phyloP scores from a whole-genome alignment of 92 coral and sea anemone genomes.

The Pocillopora grandis region DNA sequence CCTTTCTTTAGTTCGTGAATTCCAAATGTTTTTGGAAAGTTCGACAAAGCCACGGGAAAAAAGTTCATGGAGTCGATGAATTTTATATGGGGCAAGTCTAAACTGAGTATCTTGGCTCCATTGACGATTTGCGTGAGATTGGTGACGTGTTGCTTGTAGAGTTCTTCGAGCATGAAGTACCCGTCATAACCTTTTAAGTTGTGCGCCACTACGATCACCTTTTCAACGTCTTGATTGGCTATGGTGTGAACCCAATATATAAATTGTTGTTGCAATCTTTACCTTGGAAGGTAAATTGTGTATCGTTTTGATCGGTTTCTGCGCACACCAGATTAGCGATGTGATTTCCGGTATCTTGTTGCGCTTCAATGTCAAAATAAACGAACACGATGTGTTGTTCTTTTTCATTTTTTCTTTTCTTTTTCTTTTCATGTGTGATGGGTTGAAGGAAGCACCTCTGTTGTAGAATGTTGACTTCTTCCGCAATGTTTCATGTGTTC shows the following conservation, averaged over 20 bases:
- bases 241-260: not conserved
- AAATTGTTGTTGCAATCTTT: constrained; percentile 2
- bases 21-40: too few species aligned
- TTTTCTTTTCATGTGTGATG: not conserved
- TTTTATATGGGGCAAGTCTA: too few species aligned
- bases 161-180: constrained; percentile 30
- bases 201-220: constrained; percentile 42
- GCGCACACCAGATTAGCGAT: too few species aligned
- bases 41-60: too few species aligned
- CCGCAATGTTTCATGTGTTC: too few species aligned
- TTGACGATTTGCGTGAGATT: not conserved
- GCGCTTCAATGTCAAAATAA: too few species aligned
- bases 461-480: not conserved
- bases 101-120: too few species aligned
- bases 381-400: not conserved
- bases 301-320: too few species aligned
- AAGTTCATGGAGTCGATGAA: too few species aligned
- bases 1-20: too few species aligned
- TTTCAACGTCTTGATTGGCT: not conserved
- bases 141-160: constrained; percentile 33
- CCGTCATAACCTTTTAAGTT: constrained; percentile 39
- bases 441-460: too few species aligned
- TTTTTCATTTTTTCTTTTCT: constrained; percentile 28
- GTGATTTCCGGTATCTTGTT: too few species aligned
- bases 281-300: not conserved